Percentiles rank a stretch among this genome's conserved stretches.
phyloP scores from a whole-genome alignment of 1,140 invertebrate genomes.

The Drosophila littoralis region DNA sequence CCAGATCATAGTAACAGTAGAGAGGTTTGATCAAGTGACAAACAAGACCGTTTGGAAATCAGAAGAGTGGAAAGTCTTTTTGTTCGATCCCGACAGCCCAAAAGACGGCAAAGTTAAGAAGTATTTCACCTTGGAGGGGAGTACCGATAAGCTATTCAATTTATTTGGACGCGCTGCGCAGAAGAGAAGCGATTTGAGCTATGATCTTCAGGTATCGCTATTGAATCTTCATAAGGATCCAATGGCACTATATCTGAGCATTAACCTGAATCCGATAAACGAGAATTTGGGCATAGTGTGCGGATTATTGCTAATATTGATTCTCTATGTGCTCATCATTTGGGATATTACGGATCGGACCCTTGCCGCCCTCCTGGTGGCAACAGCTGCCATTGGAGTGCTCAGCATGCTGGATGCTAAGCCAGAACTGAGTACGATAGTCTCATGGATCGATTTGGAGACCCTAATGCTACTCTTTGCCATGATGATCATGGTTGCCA shows the following conservation, averaged over 20 bases:
- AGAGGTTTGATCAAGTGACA: too few species aligned
- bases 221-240: neutral
- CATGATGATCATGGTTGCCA: constrained; percentile 94
- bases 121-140: neutral
- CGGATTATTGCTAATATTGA: constrained; percentile 85
- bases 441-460: constrained; percentile 93
- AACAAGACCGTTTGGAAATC: neutral
- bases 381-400: constrained; percentile 89
- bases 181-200: neutral
- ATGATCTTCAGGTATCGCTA: neutral
- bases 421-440: constrained; percentile 88
- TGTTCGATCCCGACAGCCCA: too few species aligned
- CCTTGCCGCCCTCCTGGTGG: constrained; percentile 91
- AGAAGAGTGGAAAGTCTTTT: neutral
- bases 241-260: neutral
- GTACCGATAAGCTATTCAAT: too few species aligned
- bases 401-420: constrained; percentile 87
- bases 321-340: constrained; percentile 92
- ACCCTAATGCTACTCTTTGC: constrained; percentile 92
- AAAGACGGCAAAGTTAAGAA: too few species aligned
- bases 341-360: constrained; percentile 92
- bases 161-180: too few species aligned
- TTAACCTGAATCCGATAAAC: neutral
- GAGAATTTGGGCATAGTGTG: constrained; percentile 87
- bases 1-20: neutral